Evolutionary conservation across 2,113 vertebrate genomes (phyloP).

Genomic region (Hypocryptadius cinnamomeus): DNA sequence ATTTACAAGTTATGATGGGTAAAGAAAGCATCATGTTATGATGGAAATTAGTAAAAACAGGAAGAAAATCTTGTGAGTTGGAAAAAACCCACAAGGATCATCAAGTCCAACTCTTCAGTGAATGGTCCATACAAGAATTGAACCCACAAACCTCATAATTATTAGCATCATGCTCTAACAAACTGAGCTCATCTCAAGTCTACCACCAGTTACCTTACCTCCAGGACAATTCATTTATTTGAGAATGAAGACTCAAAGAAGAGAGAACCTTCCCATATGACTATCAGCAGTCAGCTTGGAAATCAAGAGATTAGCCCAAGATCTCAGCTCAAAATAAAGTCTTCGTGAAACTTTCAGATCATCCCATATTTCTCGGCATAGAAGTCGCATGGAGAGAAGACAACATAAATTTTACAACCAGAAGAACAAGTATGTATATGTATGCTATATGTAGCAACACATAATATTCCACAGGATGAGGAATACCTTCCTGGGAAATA

Average conservation of each 20-base stretch:
- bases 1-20: background rate
- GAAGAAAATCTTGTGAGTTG: background rate
- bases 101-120: background rate
- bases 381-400: background rate
- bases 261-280: background rate
- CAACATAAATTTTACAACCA: background rate
- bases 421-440: background rate
- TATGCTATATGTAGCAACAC: background rate
- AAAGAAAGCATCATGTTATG: background rate
- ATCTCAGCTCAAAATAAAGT: background rate
- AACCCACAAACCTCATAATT: background rate
- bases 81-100: background rate
- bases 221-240: background rate
- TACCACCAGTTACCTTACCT: background rate
- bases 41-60: background rate
- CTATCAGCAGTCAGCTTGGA: background rate
- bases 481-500: background rate
- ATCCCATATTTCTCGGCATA: background rate
- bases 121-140: background rate
- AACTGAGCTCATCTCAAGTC: background rate
- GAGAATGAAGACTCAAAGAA: background rate
- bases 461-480: background rate
- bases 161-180: background rate
- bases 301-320: background rate
- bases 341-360: background rate